Base-by-base conservation (phyloP, 1,140 invertebrate species). In the Pseudomyrmex cubaensis region DNA sequence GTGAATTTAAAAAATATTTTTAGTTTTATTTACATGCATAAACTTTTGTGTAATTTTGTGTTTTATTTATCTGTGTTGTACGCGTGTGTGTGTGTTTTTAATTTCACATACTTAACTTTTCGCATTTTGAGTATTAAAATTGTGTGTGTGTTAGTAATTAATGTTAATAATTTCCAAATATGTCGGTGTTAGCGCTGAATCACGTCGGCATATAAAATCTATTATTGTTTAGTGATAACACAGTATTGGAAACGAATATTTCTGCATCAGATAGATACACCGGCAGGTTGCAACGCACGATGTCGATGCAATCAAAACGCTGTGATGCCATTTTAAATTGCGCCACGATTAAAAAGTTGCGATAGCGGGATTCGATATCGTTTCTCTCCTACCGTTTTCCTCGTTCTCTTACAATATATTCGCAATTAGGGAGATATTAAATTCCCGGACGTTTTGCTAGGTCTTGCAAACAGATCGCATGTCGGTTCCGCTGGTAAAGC, bases 401-500 rank as follows among this genome's bases (percentile, higher is more conserved):
- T 15, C 52, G 8, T 20, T 70, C 44, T 78, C 64, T 78, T 78
- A 78, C 52, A 70, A 80, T 72, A 80, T 72, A 57, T 80, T 72
- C 15, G 66, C 66, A 72, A 80, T 80, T 80, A 80, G 44, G 20
- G 12, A 9, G 10, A 57, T 78, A 78, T 78, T 78, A 80, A 80
- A 80, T 80, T 61, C 20, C 54, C 12, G 20, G 20, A 70, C n/a
- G 35, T 57, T 35, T 35, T 46, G 44, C 20, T 62, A 63, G 2
- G 17, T 46, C 12, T 35, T 17, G 13, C 35, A 15, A 46, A 64
- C 5, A 20, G 66, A 25, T 80, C 44, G 64, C 76, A 70, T 59
- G 66, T 50, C 20, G 17, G 61, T 15, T n/a, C 13, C 2, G 22
- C 15, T 70, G 13, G n/a, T 61, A 50, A n/a, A 35, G 12, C 66